Conservation (phyloP, 1,140 invertebrate species). For the Prorops nasuta region DNA sequence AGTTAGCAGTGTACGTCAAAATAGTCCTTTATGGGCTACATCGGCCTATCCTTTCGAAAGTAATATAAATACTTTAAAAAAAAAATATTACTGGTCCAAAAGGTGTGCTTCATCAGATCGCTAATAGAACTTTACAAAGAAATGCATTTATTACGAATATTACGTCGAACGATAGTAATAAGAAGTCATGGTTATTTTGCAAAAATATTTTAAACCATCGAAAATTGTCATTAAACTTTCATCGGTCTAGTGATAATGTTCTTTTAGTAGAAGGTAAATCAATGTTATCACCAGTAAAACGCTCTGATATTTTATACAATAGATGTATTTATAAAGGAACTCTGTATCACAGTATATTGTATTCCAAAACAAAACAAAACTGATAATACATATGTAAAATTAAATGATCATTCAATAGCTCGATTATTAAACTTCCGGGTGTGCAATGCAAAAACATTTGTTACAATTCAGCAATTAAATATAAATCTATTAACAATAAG, state of each 20-base stretch:
- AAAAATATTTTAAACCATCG: slow-evolving; percentile 1
- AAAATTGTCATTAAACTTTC: not conserved
- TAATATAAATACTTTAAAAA: slow-evolving; percentile 15
- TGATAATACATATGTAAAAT: too few species aligned
- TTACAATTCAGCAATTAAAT: too few species aligned
- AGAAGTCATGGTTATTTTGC: slow-evolving; percentile 7
- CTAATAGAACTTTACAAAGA: slow-evolving; percentile 8
- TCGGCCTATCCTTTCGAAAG: slow-evolving; percentile 22
- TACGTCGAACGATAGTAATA: not conserved
- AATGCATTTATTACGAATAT: slow-evolving; percentile 4
- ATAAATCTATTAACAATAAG: not conserved
- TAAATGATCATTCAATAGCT: too few species aligned
- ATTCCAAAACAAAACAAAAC: too few species aligned
- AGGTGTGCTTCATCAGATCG: slow-evolving; percentile 19
- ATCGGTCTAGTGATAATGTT: not conserved
- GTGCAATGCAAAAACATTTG: too few species aligned
- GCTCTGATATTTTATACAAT: not conserved
- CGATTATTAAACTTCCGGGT: too few species aligned
- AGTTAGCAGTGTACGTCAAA: slow-evolving; percentile 11
- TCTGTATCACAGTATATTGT: too few species aligned
- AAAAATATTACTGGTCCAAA: slow-evolving; percentile 14
- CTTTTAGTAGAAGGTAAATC: not conserved
- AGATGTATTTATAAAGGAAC: not conserved
- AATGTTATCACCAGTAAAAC: too few species aligned
- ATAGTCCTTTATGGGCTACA: slow-evolving; percentile 20